Evolutionary conservation across 2,113 vertebrate species (phyloP), one percentile per base, ranked within the genome.

Genomic region (Chionodraco myersi): DNA sequence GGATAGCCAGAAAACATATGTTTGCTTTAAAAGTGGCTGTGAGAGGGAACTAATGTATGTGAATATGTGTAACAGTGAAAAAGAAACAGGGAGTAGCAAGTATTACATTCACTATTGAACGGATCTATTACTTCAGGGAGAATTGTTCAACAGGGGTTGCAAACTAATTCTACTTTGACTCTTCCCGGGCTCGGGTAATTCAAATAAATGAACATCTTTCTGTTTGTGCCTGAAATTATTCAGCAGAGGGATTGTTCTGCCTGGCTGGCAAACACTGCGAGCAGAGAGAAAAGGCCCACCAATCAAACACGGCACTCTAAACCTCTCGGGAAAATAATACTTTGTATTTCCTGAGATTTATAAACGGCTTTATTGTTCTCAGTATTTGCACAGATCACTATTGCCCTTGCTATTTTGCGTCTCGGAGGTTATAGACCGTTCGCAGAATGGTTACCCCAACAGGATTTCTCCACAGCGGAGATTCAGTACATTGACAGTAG

Each of bases 181-280:
- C 58, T 47, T 45, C 13, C 53, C 26, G 72, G 16, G 48, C 72
- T 74, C 34, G 15, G 71, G 72, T 88, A 80, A 90, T 89, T 90
- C 67, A 87, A 86, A 85, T 73, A 82, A 86, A 90, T 90, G 36
- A 87, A 81, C 68, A 84, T 65, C 26, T 68, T 60, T 64, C 11
- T 75, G 2, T 60, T 2, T 90, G 81, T 82, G 51, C 78, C 60
- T 16, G 57, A 84, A 87, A 84, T 88, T 51, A 67, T 68, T 89
- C 63, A 49, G 68, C 30, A 79, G 73, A 74, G 21, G 53, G 64
- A 75, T 52, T 63, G 54, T 65, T 87, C 71, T 56, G 54, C 18
- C 12, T 15, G 5, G 58, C 67, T 77, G 76, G 7, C 30, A 74
- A 59, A 52, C 7, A 10, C 47, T 16, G n/a, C 47, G 53, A 75